Conservation (phyloP, 1,140 invertebrate species). For the Diachasma alloeum region DNA sequence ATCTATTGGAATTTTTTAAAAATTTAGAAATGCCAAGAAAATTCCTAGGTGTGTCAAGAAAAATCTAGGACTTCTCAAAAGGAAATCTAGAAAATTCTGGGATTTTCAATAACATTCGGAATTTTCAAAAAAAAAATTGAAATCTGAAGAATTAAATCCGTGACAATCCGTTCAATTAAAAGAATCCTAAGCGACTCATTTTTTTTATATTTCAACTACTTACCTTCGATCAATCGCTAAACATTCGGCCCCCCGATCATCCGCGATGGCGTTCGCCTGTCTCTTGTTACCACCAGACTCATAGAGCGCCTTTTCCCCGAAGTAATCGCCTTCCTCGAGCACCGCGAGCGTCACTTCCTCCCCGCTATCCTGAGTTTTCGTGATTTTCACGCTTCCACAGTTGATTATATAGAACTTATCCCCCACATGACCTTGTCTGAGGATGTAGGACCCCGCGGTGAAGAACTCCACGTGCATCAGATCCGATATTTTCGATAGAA, state of each 20-base stretch:
- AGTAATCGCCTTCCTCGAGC: slow-evolving; percentile 73
- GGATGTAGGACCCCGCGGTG: slow-evolving; percentile 81
- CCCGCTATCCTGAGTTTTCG: slow-evolving; percentile 57
- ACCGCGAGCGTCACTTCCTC: slow-evolving; percentile 70
- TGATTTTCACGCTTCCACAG: slow-evolving; percentile 80
- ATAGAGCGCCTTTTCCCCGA: slow-evolving; percentile 76
- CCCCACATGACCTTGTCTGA: slow-evolving; percentile 84
- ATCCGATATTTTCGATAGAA: slow-evolving; percentile 86
- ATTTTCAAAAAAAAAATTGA: no score
- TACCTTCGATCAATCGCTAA: slow-evolving; percentile 81
- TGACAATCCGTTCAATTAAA: no score
- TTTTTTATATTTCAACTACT: not conserved
- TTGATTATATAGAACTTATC: slow-evolving; percentile 92
- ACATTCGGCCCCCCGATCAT: slow-evolving; percentile 83
- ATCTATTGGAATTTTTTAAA: no score
- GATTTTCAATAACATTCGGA: no score
- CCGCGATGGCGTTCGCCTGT: slow-evolving; percentile 82
- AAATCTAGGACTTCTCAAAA: no score
- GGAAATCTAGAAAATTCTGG: no score
- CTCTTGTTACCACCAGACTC: slow-evolving; percentile 75
- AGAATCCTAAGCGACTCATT: no score
- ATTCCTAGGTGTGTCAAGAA: no score
- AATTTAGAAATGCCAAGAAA: no score
- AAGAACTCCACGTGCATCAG: slow-evolving; percentile 89
- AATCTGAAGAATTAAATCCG: no score